A percentile compares a stretch with the other conserved stretches of the same genome.
Conservation (phyloP, 2,113 vertebrate genomes). For the Grus americana region DNA sequence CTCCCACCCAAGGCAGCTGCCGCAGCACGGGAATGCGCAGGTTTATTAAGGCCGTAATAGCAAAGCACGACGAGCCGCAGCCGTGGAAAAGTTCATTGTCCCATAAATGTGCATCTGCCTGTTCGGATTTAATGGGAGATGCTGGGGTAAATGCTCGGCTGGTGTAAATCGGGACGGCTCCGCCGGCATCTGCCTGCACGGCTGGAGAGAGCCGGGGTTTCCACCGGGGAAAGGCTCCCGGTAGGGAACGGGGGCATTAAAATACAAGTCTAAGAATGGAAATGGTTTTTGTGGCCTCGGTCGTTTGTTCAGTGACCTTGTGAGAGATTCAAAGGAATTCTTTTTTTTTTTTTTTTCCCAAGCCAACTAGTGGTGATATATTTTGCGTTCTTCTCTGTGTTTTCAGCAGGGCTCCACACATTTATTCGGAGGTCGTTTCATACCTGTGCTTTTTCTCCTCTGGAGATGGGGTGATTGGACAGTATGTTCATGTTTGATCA, state of each 20-base stretch:
- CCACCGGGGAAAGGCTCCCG: not conserved
- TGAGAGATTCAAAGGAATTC: not conserved
- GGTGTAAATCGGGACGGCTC: not conserved
- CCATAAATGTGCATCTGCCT: not conserved
- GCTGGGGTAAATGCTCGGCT: not conserved
- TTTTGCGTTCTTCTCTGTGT: not conserved
- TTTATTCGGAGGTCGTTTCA: rapidly evolving
- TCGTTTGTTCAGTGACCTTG: not conserved
- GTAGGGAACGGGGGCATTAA: not conserved
- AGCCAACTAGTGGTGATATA: not conserved
- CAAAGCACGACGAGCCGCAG: not conserved
- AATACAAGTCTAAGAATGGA: not conserved
- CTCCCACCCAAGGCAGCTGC: slow-evolving; percentile 5
- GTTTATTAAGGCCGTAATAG: not conserved
- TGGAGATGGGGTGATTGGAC: rapidly evolving
- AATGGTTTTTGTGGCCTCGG: not conserved
- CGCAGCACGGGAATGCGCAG: not conserved
- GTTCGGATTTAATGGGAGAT: not conserved
- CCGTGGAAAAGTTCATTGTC: not conserved
- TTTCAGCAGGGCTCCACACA: not conserved
- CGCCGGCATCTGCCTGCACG: rapidly evolving
- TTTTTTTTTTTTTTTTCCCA: not conserved
- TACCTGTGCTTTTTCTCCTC: not conserved
- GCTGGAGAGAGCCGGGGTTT: not conserved
- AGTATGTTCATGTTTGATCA: not conserved